Evolutionary conservation across 1,140 invertebrate genomes (phyloP), one percentile per base, ranked within the genome.

Genomic region (Drosophila obscura): DNA sequence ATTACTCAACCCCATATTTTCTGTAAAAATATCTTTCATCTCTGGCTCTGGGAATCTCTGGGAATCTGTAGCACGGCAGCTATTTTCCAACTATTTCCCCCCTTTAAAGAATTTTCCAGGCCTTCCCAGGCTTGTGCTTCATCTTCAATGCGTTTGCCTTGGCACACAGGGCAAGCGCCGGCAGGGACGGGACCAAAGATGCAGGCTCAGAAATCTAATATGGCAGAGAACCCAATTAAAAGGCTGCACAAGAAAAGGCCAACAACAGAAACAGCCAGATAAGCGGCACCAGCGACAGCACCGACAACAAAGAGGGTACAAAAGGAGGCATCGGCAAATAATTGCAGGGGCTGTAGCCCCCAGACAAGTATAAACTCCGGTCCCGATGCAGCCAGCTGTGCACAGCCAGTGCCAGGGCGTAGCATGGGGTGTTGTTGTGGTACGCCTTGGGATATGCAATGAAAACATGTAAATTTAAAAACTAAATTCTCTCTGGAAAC

Each of bases 211-310:
- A 87, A 85, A 87, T 85, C 82, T 87, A 87, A 85, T 85, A 87
- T 87, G 79, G 78, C 83, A 75, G 82, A 75, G 87, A 85, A 85
- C 78, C 81, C 81, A 85, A 85, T 85, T 87, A 85, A 85, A 76
- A 82, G 52, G 66, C 62, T 45, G 69, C 69, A 82, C 80, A 83
- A 82, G 31, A 69, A 45, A 69, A 31, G 66, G 28, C 68, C 73
- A 55, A 61, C 48, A 65, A 71, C 15, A 50, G 15, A 6, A 35
- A 7, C 24, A 59, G 44, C 8, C 45, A 31, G 31, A 48, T 45
- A 5, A n/a, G 64, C 48, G 26, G 63, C 64, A 77, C 57, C 66
- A 73, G 19, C 45, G 31, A 11, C 31, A 11, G 9, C 35, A 59
- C 66, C 72, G 69, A 58, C 50, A 61, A 59, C 65, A 75, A 64